phyloP scores from a whole-genome alignment of 1,140 invertebrate species.

The Telenomus remus region DNA sequence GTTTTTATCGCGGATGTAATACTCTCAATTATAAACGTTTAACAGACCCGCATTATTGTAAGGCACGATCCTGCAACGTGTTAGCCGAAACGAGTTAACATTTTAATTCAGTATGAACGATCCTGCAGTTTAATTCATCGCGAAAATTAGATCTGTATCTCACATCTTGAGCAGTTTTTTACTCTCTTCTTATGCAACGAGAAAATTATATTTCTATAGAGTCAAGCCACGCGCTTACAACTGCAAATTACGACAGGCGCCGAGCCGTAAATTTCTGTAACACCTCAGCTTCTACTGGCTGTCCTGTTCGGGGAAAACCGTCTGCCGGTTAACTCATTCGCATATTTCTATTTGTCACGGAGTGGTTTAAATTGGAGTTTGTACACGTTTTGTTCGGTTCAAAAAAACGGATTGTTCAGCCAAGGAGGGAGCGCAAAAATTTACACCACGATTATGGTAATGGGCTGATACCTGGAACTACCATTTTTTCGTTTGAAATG shows the following conservation, averaged over 20 bases:
- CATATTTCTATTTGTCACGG: slow-evolving; percentile 31
- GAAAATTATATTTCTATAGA: slow-evolving; percentile 48
- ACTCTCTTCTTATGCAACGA: slow-evolving; percentile 17
- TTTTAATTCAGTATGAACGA: slow-evolving; percentile 25
- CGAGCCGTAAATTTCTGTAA: slow-evolving; percentile 58
- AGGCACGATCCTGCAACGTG: background rate
- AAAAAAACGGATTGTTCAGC: background rate
- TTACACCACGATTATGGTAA: too few relatives aligned
- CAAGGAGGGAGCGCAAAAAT: too few relatives aligned
- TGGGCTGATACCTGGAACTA: too few relatives aligned
- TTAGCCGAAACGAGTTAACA: too few relatives aligned
- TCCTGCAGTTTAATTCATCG: slow-evolving; percentile 40
- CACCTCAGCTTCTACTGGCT: slow-evolving; percentile 41
- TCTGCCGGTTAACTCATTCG: slow-evolving; percentile 22
- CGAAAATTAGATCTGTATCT: slow-evolving; percentile 41
- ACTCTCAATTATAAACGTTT: background rate
- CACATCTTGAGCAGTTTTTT: slow-evolving; percentile 14
- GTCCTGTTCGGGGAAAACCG: slow-evolving; percentile 35
- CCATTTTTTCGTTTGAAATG: too few relatives aligned
- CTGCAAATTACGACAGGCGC: slow-evolving; percentile 58
- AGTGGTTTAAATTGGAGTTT: slow-evolving; percentile 32
- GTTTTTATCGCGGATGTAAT: too few relatives aligned
- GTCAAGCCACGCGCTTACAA: slow-evolving; percentile 44
- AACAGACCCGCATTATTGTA: slow-evolving; percentile 3
- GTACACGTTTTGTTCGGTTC: slow-evolving; percentile 7